Conservation (phyloP, 2,888 invertebrate species). For the Polietes domitor region DNA sequence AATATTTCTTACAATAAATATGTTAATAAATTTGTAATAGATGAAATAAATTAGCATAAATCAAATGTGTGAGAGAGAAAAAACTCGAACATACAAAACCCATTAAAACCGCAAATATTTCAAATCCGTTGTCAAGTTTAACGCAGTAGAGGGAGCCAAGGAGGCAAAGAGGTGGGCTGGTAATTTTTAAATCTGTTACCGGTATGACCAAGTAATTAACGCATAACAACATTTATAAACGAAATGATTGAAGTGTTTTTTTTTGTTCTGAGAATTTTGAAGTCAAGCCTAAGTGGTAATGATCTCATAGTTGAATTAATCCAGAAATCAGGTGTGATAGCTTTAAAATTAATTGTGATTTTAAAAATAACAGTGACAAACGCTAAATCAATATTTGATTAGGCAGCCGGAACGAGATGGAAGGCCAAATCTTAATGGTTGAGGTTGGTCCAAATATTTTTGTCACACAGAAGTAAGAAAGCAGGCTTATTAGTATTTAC, state of each 20-base stretch:
- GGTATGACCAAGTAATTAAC: background rate
- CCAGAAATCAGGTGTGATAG: background rate
- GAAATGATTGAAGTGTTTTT: background rate
- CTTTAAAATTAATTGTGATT: no score
- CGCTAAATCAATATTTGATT: no score
- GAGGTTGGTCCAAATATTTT: no score
- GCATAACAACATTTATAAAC: background rate
- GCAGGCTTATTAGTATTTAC: no score
- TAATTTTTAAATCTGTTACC: background rate
- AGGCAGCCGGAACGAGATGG: no score
- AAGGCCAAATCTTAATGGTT: no score
- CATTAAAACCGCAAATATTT: conserved; percentile 5
- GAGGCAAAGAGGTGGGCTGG: no score
- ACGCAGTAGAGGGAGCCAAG: background rate
- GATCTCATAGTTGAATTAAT: background rate
- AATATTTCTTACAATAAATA: no score
- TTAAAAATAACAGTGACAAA: no score
- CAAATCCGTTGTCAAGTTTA: background rate
- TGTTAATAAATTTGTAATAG: conserved; percentile 1
- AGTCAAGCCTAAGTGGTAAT: background rate
- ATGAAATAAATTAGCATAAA: background rate
- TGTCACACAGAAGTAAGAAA: no score
- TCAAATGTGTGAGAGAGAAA: background rate
- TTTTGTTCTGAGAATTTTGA: background rate
- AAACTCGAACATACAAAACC: background rate